These are phyloP conservation scores for Hydrolagus colliei DNA, from an alignment of 2,797 vertebrate genomes.

Conservation along the genomic window DNA sequence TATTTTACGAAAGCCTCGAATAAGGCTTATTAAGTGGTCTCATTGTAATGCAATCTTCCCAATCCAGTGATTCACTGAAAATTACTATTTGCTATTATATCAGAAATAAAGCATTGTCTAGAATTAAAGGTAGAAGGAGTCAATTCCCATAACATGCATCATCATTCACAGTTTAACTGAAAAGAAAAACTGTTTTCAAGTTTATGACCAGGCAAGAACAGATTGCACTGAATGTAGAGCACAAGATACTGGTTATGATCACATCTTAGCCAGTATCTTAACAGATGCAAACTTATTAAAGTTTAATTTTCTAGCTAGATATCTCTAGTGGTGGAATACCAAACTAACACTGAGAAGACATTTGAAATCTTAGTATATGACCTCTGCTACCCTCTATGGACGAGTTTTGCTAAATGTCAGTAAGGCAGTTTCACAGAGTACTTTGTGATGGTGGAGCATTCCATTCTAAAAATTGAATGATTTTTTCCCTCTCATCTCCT, in stretches of 20 bases:
- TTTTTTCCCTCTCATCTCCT: too few species aligned
- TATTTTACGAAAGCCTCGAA: background rate
- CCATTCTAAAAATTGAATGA: background rate
- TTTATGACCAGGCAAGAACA: background rate
- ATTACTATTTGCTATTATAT: slow-evolving; percentile 1
- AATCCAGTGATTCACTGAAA: background rate
- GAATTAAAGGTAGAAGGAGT: background rate
- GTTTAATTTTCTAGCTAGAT: background rate
- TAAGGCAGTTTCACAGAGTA: background rate
- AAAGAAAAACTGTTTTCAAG: background rate
- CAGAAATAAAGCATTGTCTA: background rate
- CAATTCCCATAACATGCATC: background rate
- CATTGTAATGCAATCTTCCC: slow-evolving; percentile 3
- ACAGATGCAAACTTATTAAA: background rate
- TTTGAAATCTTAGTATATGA: background rate
- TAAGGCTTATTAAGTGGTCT: background rate
- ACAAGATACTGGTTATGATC: background rate
- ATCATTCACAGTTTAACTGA: background rate
- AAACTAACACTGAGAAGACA: background rate
- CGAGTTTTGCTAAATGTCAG: slow-evolving; percentile 26
- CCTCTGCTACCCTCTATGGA: slow-evolving; percentile 31
- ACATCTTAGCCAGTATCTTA: background rate
- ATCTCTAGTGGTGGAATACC: background rate
- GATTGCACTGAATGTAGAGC: background rate
- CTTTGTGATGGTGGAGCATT: slow-evolving; percentile 2